These are phyloP conservation scores for Circaetus gallicus DNA, from an alignment of 2,113 vertebrate species.

Conservation along the genomic window DNA sequence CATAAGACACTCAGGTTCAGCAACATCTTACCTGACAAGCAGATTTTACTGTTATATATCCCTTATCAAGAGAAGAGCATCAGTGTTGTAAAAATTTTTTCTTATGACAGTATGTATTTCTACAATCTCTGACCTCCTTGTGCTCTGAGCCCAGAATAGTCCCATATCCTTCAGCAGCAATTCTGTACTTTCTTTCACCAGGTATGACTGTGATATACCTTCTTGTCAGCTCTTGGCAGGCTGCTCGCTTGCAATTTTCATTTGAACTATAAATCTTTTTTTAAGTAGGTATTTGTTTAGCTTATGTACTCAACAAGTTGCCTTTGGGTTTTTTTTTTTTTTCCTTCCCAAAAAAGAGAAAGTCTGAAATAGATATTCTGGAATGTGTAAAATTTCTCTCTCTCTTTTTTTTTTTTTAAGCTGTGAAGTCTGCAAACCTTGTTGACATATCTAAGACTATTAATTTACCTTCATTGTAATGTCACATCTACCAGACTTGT, in stretches of 20 bases:
- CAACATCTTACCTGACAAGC: background rate
- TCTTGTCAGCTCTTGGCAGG: background rate
- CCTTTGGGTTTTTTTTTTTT: background rate
- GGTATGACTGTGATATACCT: background rate
- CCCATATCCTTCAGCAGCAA: background rate
- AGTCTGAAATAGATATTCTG: background rate
- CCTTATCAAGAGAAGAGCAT: background rate
- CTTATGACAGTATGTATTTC: background rate
- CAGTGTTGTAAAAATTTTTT: background rate
- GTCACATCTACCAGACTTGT: background rate
- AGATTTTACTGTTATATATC: background rate
- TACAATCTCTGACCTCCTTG: background rate
- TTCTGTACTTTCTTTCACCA: background rate
- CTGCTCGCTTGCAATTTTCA: background rate
- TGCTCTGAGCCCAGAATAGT: background rate
- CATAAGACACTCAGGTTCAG: background rate
- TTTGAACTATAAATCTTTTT: background rate
- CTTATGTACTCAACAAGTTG: background rate
- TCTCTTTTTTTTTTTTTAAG: background rate
- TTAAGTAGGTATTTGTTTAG: background rate
- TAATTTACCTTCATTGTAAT: background rate
- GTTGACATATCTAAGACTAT: background rate
- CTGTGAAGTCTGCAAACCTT: background rate
- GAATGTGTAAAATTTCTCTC: background rate
- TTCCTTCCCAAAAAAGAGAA: background rate